Percentiles rank a stretch among this genome's conserved stretches.
These are phyloP conservation scores for Polypedilum vanderplanki DNA, from an alignment of 1,140 invertebrate species.

Conservation along the genomic window DNA sequence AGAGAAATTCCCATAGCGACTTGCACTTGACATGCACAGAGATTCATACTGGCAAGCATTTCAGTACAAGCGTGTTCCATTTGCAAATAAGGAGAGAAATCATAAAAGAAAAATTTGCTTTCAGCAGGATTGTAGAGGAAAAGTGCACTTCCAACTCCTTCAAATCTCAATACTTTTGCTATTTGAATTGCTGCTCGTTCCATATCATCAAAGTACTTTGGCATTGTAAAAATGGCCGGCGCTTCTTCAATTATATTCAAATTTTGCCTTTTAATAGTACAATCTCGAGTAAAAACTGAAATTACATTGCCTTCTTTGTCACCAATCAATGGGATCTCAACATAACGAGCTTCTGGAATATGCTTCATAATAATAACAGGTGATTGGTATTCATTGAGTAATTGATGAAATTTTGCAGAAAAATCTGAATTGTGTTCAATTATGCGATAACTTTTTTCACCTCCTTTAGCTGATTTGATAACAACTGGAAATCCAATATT, in stretches of 20 bases:
- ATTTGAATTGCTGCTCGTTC: slow-evolving; percentile 94
- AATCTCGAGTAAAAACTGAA: slow-evolving; percentile 96
- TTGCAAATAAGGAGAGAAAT: slow-evolving; percentile 95
- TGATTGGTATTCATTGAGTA: slow-evolving; percentile 95
- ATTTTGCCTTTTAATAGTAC: slow-evolving; percentile 96
- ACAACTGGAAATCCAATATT: slow-evolving; percentile 98
- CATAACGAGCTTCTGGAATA: slow-evolving; percentile 89
- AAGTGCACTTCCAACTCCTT: slow-evolving; percentile 97
- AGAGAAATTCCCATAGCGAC: slow-evolving; percentile 99
- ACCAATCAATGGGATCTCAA: slow-evolving; percentile 96
- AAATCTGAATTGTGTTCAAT: slow-evolving; percentile 89
- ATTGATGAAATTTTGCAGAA: slow-evolving; percentile 83
- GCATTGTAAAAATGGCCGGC: slow-evolving; percentile 85
- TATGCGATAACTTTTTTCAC: slow-evolving; percentile 97
- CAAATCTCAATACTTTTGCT: slow-evolving; percentile 98
- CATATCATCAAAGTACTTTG: slow-evolving; percentile 93
- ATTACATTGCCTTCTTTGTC: slow-evolving; percentile 98
- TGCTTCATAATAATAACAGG: slow-evolving; percentile 99
- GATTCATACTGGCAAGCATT: slow-evolving; percentile 98
- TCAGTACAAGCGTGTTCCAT: slow-evolving; percentile 99
- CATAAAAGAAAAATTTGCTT: slow-evolving; percentile 91
- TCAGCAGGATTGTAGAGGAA: slow-evolving; percentile 86
- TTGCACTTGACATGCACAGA: slow-evolving; percentile 94
- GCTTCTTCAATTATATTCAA: slow-evolving; percentile 99
- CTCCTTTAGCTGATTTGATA: slow-evolving; percentile 99